These are phyloP conservation scores for Tachina grossa DNA, from an alignment of 2,888 invertebrate genomes.

Conservation along the genomic window DNA sequence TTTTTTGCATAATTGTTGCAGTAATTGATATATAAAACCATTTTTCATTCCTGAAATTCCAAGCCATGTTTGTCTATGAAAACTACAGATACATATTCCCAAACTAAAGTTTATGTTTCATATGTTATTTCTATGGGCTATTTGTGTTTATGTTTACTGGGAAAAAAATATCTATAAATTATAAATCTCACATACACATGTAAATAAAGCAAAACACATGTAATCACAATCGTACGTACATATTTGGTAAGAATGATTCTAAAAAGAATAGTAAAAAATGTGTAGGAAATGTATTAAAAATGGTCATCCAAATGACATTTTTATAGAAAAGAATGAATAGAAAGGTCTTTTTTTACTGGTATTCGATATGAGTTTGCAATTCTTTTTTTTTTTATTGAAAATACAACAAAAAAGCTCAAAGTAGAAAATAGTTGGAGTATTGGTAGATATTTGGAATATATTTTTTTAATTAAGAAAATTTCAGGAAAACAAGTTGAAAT, in stretches of 20 bases:
- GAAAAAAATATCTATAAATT: slow-evolving; percentile 25
- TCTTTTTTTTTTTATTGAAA: slow-evolving; percentile 18
- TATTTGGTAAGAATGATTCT: not conserved
- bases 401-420: slow-evolving; percentile 4
- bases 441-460: slow-evolving; percentile 8
- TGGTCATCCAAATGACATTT: slow-evolving; percentile 55
- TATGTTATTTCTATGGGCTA: too few relatives aligned
- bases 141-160: not conserved
- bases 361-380: not conserved
- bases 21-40: too few relatives aligned
- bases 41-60: too few relatives aligned
- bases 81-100: not conserved
- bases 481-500: not conserved
- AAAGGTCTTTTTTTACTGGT: slow-evolving; percentile 2
- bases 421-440: slow-evolving; percentile 11
- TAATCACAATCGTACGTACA: not conserved
- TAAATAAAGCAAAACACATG: not conserved
- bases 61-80: too few relatives aligned
- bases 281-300: slow-evolving; percentile 26
- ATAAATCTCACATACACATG: slow-evolving; percentile 11
- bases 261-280: not conserved
- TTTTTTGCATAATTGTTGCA: too few relatives aligned
- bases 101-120: not conserved
- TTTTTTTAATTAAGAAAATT: slow-evolving; percentile 33
- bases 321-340: slow-evolving; percentile 44